phyloP scores from a whole-genome alignment of 2,113 vertebrate species.

The Glareola pratincola region DNA sequence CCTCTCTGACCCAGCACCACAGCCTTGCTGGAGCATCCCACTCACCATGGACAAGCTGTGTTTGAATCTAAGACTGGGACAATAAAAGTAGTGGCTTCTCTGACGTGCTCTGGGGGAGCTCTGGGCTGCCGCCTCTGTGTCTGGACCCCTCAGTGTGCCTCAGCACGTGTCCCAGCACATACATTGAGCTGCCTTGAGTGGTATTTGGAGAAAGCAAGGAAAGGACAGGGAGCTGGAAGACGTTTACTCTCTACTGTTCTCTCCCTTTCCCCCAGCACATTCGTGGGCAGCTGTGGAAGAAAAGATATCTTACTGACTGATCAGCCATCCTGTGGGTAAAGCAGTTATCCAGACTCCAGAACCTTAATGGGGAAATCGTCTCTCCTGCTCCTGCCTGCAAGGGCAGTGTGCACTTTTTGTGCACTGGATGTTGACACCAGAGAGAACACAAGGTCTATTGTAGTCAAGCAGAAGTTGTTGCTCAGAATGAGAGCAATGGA shows the following conservation, averaged over 20 bases:
- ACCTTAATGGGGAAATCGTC: background rate
- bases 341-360: background rate
- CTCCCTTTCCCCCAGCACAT: background rate
- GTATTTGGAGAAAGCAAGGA: background rate
- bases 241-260: background rate
- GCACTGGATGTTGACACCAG: background rate
- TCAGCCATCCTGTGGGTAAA: background rate
- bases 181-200: accelerated
- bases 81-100: background rate
- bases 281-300: background rate
- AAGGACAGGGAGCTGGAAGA: background rate
- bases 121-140: background rate
- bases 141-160: background rate
- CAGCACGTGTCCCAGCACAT: background rate
- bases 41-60: accelerated
- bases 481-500: background rate
- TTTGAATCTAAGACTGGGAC: background rate
- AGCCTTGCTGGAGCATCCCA: accelerated
- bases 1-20: background rate
- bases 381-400: background rate
- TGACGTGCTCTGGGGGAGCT: background rate
- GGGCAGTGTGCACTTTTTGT: background rate
- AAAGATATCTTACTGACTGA: background rate
- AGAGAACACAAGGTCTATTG: background rate
- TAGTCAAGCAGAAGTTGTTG: background rate